Percentiles rank a stretch among this genome's conserved stretches.
Conservation (phyloP, 2,113 vertebrate species). For the Anarrhichthys ocellatus region DNA sequence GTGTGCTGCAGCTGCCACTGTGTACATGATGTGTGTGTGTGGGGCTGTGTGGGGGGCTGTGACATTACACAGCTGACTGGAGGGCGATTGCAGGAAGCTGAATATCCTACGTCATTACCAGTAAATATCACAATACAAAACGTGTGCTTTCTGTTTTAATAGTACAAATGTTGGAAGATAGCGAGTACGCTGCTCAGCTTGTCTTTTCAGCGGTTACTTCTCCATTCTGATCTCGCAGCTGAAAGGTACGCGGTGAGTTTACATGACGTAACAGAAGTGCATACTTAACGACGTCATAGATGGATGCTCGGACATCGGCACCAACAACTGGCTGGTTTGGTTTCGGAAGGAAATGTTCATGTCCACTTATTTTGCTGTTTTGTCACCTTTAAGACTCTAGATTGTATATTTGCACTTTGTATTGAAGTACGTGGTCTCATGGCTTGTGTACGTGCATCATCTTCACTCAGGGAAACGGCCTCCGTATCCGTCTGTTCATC, state of each 20-base stretch:
- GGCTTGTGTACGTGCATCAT: background rate
- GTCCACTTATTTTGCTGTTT: background rate
- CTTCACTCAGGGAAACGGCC: background rate
- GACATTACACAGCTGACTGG: background rate
- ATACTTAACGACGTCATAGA: background rate
- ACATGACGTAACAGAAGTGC: background rate
- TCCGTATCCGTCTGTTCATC: constrained; percentile 8
- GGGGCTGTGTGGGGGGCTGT: background rate
- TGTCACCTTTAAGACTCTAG: background rate
- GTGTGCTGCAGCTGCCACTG: no score
- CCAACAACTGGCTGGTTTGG: background rate
- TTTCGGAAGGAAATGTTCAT: background rate
- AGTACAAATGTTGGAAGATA: no score
- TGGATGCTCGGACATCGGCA: background rate
- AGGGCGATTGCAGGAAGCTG: background rate
- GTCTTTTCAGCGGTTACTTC: no score
- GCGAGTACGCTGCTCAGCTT: no score
- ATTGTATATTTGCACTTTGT: background rate
- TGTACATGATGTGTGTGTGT: background rate
- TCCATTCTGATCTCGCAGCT: no score
- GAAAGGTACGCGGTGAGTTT: background rate
- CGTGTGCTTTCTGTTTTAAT: background rate
- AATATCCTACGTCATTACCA: background rate
- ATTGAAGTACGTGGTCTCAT: background rate
- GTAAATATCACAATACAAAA: background rate